Evolutionary conservation across 2,888 invertebrate genomes (phyloP).

Genomic region (Trissolcus brochymenae): DNA sequence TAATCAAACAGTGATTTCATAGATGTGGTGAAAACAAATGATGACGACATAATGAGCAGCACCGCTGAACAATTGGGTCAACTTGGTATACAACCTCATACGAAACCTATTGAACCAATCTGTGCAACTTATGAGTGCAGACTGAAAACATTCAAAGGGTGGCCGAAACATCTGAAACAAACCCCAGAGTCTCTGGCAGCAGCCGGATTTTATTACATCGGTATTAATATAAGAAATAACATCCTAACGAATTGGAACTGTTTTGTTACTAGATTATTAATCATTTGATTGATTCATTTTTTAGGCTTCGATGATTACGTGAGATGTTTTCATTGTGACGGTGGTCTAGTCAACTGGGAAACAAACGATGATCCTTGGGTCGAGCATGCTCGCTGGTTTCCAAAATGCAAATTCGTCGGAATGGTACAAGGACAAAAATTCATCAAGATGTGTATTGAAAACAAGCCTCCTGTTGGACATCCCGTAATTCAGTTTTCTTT

Average conservation of each 20-base stretch:
- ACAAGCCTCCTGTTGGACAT: constrained; percentile 67
- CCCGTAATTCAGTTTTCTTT: constrained; percentile 57
- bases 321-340: constrained; percentile 96
- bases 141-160: constrained; percentile 83
- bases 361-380: constrained; percentile 93
- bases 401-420: constrained; percentile 89
- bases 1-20: constrained; percentile 4
- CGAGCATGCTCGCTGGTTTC: constrained; percentile 96
- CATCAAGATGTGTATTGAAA: constrained; percentile 78
- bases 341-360: constrained; percentile 94
- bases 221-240: constrained; percentile 65
- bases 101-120: constrained; percentile 81
- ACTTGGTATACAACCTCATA: constrained; percentile 80
- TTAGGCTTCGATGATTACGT: constrained; percentile 85
- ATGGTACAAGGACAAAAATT: constrained; percentile 89
- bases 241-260: too few relatives aligned
- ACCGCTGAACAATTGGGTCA: constrained; percentile 76
- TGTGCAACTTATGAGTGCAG: constrained; percentile 84
- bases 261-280: too few relatives aligned
- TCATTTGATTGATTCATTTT: background rate
- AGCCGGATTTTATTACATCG: constrained; percentile 92
- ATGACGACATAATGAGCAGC: constrained; percentile 72
- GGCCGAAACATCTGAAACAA: constrained; percentile 87
- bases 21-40: constrained; percentile 71
- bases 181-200: constrained; percentile 86